Evolutionary conservation across 2,113 vertebrate genomes (phyloP).

Genomic region (Chunga burmeisteri): DNA sequence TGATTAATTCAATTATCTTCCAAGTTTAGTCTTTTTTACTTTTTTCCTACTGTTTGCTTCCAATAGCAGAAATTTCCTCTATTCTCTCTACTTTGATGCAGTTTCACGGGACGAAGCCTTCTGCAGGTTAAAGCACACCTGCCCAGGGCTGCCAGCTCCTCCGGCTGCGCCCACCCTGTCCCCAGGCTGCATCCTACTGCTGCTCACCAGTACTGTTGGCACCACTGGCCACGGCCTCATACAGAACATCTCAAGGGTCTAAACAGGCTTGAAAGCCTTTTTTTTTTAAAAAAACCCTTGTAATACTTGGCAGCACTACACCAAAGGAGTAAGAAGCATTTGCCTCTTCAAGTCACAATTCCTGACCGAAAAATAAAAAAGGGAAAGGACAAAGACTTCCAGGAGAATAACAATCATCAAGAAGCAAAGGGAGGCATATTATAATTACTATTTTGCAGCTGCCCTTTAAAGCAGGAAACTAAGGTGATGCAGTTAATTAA

Average conservation of each 20-base stretch:
- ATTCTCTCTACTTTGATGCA: neutral
- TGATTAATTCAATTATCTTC: neutral
- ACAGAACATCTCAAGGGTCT: neutral
- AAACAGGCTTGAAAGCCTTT: neutral
- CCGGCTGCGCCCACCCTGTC: fast-evolving
- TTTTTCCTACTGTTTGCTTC: neutral
- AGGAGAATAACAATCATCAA: neutral
- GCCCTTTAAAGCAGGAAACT: neutral
- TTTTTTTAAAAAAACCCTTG: too few species aligned
- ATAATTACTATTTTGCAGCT: neutral
- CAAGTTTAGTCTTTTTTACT: neutral
- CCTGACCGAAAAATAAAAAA: neutral
- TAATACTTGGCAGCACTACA: neutral
- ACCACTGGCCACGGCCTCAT: neutral
- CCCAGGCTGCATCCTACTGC: neutral
- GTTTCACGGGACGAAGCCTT: neutral
- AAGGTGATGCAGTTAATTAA: neutral
- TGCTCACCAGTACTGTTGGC: neutral
- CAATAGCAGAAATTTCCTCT: neutral
- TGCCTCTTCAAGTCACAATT: neutral
- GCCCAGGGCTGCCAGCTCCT: neutral
- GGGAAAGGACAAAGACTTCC: neutral
- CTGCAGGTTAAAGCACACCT: neutral
- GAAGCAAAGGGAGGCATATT: neutral
- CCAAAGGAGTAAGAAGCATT: neutral